These are phyloP conservation scores for Pipistrellus pipistrellus DNA, from an alignment of 2,797 vertebrate species.

Conservation along the genomic window DNA sequence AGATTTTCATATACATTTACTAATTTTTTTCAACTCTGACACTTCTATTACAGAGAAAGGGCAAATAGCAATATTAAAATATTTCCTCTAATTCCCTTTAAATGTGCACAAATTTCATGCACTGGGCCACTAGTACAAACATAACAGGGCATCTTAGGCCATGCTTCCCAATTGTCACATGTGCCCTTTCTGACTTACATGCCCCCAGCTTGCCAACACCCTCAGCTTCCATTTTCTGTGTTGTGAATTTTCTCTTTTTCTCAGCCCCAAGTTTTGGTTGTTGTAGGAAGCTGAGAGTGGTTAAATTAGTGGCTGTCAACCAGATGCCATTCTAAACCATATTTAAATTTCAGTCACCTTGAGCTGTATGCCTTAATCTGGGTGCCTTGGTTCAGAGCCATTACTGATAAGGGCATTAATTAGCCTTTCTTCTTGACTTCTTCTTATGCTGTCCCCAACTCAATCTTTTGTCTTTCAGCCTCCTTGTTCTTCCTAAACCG, in stretches of 20 bases:
- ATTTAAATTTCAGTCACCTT: not conserved
- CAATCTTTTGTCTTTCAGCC: conserved; percentile 5
- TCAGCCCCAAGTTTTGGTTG: not conserved
- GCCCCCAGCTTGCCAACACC: not conserved
- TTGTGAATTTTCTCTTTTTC: conserved; percentile 34
- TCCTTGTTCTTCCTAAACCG: conserved; percentile 16
- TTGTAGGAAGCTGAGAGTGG: conserved; percentile 8
- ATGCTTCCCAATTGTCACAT: not conserved
- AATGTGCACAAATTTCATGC: too few species aligned
- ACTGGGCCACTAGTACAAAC: not conserved
- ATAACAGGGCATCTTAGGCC: not conserved
- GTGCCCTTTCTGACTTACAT: not conserved
- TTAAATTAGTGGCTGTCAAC: conserved; percentile 43
- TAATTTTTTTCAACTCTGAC: too few species aligned
- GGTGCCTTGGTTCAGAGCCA: not conserved
- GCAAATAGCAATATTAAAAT: too few species aligned
- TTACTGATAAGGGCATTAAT: conserved; percentile 18
- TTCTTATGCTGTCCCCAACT: not conserved
- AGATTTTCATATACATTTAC: too few species aligned
- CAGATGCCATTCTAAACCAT: conserved; percentile 53
- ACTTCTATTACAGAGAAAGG: too few species aligned
- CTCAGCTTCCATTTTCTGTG: conserved; percentile 40
- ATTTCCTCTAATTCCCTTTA: too few species aligned
- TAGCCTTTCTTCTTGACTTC: conserved; percentile 38
- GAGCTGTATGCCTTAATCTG: not conserved